These are phyloP conservation scores for Heliconius melpomene DNA, from an alignment of 1,140 invertebrate species.

Conservation along the genomic window DNA sequence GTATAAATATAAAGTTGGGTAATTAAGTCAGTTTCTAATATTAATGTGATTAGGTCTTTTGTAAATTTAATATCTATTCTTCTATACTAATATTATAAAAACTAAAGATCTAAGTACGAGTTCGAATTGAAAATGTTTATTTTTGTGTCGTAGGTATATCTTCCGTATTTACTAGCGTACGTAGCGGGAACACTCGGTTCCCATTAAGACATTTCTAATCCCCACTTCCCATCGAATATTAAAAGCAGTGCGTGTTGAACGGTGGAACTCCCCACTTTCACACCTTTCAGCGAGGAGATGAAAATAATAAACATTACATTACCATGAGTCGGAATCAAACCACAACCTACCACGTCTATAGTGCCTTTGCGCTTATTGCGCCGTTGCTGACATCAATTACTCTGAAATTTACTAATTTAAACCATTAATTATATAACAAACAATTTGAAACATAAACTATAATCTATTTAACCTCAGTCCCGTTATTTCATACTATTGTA, in stretches of 20 bases:
- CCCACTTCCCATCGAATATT: not conserved
- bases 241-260: not conserved
- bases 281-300: too few species aligned
- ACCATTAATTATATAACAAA: not conserved
- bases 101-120: too few species aligned
- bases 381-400: too few species aligned
- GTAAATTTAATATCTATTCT: not conserved
- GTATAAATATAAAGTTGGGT: not conserved
- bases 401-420: not conserved
- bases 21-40: slow-evolving; percentile 4
- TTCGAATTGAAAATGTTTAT: too few species aligned
- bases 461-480: not conserved
- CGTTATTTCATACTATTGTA: not conserved
- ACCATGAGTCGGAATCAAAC: not conserved
- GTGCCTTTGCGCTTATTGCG: too few species aligned
- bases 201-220: not conserved
- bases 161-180: too few species aligned
- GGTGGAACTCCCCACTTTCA: too few species aligned
- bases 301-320: too few species aligned
- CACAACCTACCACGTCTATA: not conserved
- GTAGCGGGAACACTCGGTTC: too few species aligned
- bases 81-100: too few species aligned
- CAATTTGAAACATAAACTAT: not conserved
- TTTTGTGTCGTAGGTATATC: too few species aligned
- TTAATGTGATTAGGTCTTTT: not conserved